phyloP scores from a whole-genome alignment of 1,140 invertebrate species.

The Camponotus pennsylvanicus region DNA sequence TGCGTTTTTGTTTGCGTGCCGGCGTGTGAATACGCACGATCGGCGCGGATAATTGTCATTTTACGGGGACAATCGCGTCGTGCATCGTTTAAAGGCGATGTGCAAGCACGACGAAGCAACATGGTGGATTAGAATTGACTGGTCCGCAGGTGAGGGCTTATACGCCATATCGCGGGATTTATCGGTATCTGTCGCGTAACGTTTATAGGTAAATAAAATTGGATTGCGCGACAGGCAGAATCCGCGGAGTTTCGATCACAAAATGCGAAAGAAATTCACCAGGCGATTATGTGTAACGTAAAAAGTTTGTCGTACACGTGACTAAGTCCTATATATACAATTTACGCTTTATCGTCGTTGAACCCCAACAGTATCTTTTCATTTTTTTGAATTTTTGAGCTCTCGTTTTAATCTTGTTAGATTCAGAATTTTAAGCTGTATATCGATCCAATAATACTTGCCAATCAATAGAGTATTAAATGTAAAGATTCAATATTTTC shows the following conservation, averaged over 20 bases:
- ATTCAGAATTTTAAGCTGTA: background rate
- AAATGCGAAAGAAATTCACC: background rate
- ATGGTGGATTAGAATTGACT: conserved; percentile 57
- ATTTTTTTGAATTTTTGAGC: background rate
- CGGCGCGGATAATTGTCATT: conserved; percentile 61
- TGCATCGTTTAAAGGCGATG: conserved; percentile 60
- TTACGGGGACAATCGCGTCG: conserved; percentile 11
- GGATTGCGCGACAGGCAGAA: background rate
- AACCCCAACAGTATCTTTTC: background rate
- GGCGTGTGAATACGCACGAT: conserved; percentile 15
- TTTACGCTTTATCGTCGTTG: background rate
- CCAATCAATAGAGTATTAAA: conserved; percentile 17
- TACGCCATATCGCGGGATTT: conserved; percentile 35
- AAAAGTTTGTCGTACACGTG: background rate
- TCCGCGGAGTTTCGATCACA: background rate
- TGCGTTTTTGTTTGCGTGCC: background rate
- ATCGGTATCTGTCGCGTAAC: conserved; percentile 41
- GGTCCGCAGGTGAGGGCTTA: conserved; percentile 21
- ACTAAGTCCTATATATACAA: background rate
- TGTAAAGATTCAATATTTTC: conserved; percentile 3
- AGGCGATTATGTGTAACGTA: background rate
- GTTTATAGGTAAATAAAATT: conserved; percentile 52
- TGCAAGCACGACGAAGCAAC: background rate
- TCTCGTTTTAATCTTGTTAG: background rate
- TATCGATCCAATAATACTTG: conserved; percentile 10